Conservation (phyloP, 2,888 invertebrate genomes). For the Lycaena phlaeas region DNA sequence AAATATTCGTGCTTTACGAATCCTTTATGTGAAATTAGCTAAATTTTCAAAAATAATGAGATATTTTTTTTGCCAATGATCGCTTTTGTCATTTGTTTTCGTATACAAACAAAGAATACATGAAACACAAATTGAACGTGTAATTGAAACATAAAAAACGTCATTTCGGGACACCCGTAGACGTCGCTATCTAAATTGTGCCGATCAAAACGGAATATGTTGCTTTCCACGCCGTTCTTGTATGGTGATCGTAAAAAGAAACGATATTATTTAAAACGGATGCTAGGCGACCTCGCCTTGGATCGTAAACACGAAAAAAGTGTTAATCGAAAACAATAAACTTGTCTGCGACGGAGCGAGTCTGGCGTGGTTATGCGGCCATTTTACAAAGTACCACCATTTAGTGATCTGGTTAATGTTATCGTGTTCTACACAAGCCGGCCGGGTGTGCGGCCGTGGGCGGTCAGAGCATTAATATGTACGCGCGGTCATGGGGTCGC, state of each 20-base stretch:
- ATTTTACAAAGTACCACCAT: constrained; percentile 25
- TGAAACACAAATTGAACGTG: constrained; percentile 2
- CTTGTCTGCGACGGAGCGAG: constrained; percentile 45
- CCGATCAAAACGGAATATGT: constrained; percentile 1
- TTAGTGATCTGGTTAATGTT: constrained; percentile 26
- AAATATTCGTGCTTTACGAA: too few relatives aligned
- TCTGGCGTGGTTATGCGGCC: constrained; percentile 31
- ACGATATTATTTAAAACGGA: constrained; percentile 46
- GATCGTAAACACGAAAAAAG: constrained; percentile 61
- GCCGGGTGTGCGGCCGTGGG: constrained; percentile 54
- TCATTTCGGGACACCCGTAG: background rate
- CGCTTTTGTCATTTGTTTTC: too few relatives aligned
- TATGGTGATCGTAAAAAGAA: constrained; percentile 38
- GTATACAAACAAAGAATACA: too few relatives aligned
- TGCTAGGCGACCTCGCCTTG: constrained; percentile 50
- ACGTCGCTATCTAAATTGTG: background rate
- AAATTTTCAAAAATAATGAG: too few relatives aligned
- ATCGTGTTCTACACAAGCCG: constrained; percentile 37
- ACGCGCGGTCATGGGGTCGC: constrained; percentile 64
- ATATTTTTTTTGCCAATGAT: too few relatives aligned
- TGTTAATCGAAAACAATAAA: constrained; percentile 61
- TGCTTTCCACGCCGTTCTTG: constrained; percentile 13
- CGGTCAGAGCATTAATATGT: constrained; percentile 65
- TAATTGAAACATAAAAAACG: constrained; percentile 8
- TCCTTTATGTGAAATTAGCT: too few relatives aligned